A percentile compares a stretch with the other conserved stretches of the same genome.
These are phyloP conservation scores for Caenorhabditis tropicalis DNA, from an alignment of 1,140 invertebrate species.

Conservation along the genomic window DNA sequence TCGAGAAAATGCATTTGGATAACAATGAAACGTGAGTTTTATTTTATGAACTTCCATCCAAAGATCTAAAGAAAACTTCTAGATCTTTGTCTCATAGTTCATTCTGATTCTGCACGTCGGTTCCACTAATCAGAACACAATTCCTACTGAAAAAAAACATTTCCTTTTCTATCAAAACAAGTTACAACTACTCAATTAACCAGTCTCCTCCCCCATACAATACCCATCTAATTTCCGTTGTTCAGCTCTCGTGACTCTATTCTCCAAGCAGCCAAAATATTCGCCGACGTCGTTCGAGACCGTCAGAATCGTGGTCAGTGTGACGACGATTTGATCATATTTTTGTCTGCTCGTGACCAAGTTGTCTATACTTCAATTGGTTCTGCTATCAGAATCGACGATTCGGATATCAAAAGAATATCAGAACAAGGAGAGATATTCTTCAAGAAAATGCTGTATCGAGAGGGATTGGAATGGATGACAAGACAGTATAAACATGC, in stretches of 20 bases:
- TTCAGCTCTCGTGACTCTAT: conserved; percentile 38
- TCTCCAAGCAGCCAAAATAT: conserved; percentile 39
- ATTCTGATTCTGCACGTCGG: too few relatives aligned
- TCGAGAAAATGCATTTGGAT: conserved; percentile 31
- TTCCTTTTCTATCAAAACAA: too few relatives aligned
- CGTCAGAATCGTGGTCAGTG: conserved; percentile 52
- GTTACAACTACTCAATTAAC: too few relatives aligned
- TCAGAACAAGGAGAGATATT: conserved; percentile 26
- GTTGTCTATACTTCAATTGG: conserved; percentile 52
- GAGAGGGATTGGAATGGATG: conserved; percentile 49
- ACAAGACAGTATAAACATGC: conserved; percentile 38
- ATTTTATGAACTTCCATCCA: too few relatives aligned
- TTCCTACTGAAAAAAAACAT: too few relatives aligned
- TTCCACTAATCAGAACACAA: too few relatives aligned
- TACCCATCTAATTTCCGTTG: neutral
- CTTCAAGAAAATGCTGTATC: conserved; percentile 49
- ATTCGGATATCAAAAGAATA: neutral
- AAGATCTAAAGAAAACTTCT: too few relatives aligned
- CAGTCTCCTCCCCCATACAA: neutral
- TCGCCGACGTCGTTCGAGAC: conserved; percentile 48
- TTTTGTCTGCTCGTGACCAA: conserved; percentile 47
- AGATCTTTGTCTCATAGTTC: too few relatives aligned
- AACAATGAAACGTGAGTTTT: conserved; percentile 36
- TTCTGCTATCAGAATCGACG: conserved; percentile 11
- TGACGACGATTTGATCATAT: conserved; percentile 52